Conservation (phyloP, 1,140 invertebrate genomes). For the Platyura marginata region DNA sequence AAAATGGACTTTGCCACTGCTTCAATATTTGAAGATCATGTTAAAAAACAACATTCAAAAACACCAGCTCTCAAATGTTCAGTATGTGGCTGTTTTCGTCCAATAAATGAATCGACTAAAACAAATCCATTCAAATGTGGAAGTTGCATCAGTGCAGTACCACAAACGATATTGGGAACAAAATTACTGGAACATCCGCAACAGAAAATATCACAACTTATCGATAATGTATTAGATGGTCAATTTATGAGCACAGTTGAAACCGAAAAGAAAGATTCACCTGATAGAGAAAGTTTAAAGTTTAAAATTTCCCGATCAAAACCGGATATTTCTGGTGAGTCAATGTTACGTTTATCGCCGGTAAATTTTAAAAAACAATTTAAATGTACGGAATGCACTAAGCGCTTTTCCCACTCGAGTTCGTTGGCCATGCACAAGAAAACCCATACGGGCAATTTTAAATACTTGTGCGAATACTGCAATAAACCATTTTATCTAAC, state of each 20-base stretch:
- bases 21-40: not conserved
- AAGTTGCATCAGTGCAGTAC: not conserved
- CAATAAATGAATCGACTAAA: not conserved
- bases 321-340: not conserved
- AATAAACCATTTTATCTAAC: not conserved
- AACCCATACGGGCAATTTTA: not conserved
- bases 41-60: not conserved
- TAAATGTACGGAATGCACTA: not conserved
- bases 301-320: not conserved
- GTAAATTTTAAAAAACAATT: too few relatives aligned
- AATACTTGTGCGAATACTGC: not conserved
- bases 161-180: not conserved
- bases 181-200: not conserved
- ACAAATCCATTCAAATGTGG: not conserved
- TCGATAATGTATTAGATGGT: not conserved
- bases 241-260: not conserved
- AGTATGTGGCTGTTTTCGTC: not conserved
- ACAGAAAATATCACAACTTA: not conserved
- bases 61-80: not conserved
- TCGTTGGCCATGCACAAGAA: not conserved
- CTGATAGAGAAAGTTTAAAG: not conserved
- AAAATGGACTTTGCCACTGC: not conserved
- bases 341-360: too few relatives aligned
- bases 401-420: not conserved
- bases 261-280: not conserved